Base-by-base conservation (phyloP, 2,797 vertebrate genomes). In the Scolopax bukidnonensis region DNA sequence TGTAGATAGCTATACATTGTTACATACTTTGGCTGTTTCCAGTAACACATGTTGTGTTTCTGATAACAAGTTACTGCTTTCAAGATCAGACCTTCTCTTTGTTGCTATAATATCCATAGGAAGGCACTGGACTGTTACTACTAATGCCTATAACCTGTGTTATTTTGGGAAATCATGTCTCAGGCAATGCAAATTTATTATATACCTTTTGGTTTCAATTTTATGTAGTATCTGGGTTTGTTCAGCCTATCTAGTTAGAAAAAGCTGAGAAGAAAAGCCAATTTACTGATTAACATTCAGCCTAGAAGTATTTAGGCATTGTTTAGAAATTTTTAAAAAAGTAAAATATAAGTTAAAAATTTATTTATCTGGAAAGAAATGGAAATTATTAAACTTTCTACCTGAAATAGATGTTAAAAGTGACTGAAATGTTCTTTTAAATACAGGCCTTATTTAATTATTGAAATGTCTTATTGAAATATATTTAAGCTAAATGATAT, bases 1-100 rank as follows among this genome's bases (percentile, higher is more conserved):
- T 5, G 6, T 50, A 86, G 93, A 92, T 96, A 92, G 56, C 60
- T 78, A 68, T 87, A 48, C 88, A 61, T 93, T 95, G 90, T 95
- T 85, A 93, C 63, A 64, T 74, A 50, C 48, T 1, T 84, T 92
- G 79, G 30, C 63, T 75, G 45, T 59, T 94, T 89, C 71, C 30
- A 48, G 20, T 60, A 83, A 64, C 48, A 73, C 93, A 0, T 91
- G 90, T 84, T 93, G 80, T 81, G n/a, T 83, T 89, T 90, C 83
- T 92, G 95, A 95, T 95, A 96, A 84, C 32, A 40, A 88, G 74
- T 84, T 48, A 41, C 54, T 47, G 59, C 70, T 64, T 67, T 80
- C 30, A 21, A 68, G 77, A 53, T 33, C 51, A 67, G 48, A 16
- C n/a, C 1, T 45, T 60, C 41, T 77, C 61, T 81, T 87, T 84